phyloP scores from a whole-genome alignment of 2,797 vertebrate genomes.

The Apogon talboti region DNA sequence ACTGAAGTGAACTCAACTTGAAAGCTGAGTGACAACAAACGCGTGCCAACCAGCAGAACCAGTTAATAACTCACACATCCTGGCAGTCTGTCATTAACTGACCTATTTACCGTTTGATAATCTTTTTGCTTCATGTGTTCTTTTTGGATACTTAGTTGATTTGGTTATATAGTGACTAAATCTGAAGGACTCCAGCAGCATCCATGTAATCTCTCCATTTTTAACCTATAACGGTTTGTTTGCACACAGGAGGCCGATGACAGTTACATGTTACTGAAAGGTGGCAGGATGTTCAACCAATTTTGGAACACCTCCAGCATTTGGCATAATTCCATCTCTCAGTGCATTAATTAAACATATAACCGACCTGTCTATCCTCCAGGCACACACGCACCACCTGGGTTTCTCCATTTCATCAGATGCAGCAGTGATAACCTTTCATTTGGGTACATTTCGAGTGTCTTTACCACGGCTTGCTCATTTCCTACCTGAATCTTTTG shows the following conservation, averaged over 20 bases:
- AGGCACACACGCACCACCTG: constrained; percentile 24
- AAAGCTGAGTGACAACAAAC: background rate
- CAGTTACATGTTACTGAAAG: constrained; percentile 54
- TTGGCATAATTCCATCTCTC: constrained; percentile 43
- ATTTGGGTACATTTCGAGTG: constrained; percentile 36
- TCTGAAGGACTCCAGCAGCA: too few relatives aligned
- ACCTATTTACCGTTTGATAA: constrained; percentile 28
- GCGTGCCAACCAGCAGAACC: constrained; percentile 28
- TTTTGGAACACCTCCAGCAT: constrained; percentile 54
- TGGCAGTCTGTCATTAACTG: constrained; percentile 13
- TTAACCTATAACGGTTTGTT: background rate
- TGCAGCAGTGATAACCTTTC: constrained; percentile 32
- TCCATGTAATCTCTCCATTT: constrained; percentile 23
- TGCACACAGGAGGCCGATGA: constrained; percentile 19
- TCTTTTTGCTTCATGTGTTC: background rate
- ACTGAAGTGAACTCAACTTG: too few relatives aligned
- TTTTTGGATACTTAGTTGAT: background rate
- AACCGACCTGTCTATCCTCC: constrained; percentile 47
- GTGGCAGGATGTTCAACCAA: constrained; percentile 60
- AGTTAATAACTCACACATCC: constrained; percentile 28
- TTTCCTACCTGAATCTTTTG: constrained; percentile 48
- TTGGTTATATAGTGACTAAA: constrained; percentile 15
- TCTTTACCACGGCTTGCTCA: constrained; percentile 32
- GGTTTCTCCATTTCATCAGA: constrained; percentile 20
- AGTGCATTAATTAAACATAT: constrained; percentile 67